phyloP scores from a whole-genome alignment of 2,113 vertebrate species.

The Dicentrarchus labrax region DNA sequence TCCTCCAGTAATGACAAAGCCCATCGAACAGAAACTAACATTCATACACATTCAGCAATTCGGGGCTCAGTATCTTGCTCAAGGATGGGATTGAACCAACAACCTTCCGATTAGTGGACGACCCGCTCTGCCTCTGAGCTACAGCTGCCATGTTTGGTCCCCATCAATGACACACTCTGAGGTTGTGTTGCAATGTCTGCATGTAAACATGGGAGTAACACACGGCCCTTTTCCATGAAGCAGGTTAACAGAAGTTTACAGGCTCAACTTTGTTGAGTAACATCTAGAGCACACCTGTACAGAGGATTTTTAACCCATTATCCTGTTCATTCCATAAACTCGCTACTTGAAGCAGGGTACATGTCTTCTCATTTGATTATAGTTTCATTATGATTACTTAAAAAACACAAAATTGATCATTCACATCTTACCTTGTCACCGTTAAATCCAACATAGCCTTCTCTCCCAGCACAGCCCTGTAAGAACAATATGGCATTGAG shows the following conservation, averaged over 20 bases:
- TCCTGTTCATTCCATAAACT: neutral
- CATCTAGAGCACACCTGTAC: neutral
- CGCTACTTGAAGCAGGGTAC: neutral
- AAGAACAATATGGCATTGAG: conserved; percentile 40
- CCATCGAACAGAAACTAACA: no score
- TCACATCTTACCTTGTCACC: conserved; percentile 86
- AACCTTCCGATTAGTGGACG: no score
- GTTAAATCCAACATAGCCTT: conserved; percentile 85
- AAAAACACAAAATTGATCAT: neutral
- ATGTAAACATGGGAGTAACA: no score
- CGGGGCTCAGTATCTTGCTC: no score
- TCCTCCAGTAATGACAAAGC: no score
- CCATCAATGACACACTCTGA: neutral
- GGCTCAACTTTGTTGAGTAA: neutral
- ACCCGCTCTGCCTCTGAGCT: no score
- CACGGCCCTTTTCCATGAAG: neutral
- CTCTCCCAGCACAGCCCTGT: conserved; percentile 86
- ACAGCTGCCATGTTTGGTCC: no score
- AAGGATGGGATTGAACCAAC: no score
- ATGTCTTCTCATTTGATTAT: neutral
- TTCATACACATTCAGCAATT: no score
- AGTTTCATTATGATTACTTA: neutral
- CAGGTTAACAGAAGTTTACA: neutral
- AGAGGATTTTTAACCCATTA: neutral
- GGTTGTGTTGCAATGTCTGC: neutral